Conservation (phyloP, 2,113 vertebrate genomes). For the Cisticola juncidis region DNA sequence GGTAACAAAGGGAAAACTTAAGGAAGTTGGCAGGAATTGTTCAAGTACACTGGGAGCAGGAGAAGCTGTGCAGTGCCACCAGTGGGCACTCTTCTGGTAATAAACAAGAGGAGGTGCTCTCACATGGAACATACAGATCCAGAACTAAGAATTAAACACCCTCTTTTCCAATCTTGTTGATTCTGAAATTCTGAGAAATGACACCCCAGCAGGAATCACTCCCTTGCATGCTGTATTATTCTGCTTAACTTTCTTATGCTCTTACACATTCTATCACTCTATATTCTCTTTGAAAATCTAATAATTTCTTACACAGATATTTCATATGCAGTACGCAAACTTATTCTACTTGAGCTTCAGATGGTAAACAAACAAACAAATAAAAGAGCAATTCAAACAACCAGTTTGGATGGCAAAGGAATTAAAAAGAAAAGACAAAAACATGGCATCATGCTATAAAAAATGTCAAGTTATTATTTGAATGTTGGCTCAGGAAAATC, state of each 20-base stretch:
- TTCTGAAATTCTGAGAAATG: neutral
- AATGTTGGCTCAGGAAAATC: conserved; percentile 50
- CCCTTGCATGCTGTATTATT: neutral
- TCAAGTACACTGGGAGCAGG: neutral
- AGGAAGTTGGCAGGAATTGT: neutral
- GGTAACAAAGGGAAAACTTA: neutral
- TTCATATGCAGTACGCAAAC: neutral
- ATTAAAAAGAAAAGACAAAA: conserved; percentile 31
- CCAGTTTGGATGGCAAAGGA: neutral
- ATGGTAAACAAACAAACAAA: neutral
- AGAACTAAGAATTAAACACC: neutral
- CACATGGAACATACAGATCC: neutral
- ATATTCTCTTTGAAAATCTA: neutral
- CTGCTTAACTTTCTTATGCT: neutral
- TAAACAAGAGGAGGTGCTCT: neutral
- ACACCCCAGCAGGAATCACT: neutral
- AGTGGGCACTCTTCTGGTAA: neutral
- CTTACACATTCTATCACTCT: neutral
- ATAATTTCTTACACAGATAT: neutral
- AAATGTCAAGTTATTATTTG: conserved; percentile 59
- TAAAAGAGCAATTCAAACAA: neutral
- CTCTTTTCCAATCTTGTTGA: neutral
- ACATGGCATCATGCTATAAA: neutral
- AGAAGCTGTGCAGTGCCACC: neutral
- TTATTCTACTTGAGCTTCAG: neutral